Evolutionary conservation across 1,140 invertebrate species (phyloP).

Genomic region (Drosophila carrolli): DNA sequence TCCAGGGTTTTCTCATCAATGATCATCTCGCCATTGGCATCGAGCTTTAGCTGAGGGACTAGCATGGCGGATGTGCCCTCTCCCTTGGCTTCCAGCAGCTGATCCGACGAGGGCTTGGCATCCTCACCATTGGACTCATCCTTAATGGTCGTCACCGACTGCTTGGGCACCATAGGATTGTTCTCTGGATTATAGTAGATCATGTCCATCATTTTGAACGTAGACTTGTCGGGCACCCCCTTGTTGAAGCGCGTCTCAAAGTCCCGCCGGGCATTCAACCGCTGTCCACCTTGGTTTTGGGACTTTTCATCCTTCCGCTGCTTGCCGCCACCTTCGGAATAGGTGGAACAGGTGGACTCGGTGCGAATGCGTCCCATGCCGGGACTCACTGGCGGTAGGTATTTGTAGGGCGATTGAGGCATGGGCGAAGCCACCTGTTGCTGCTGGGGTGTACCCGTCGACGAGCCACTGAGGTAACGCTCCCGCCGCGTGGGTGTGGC

Average conservation of each 20-base stretch:
- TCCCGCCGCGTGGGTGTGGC: conserved; percentile 70
- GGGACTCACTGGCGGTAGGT: conserved; percentile 58
- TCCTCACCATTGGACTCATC: conserved; percentile 51
- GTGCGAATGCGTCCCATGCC: conserved; percentile 80
- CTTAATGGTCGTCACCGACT: conserved; percentile 68
- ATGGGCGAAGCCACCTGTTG: conserved; percentile 56
- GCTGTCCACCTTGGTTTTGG: conserved; percentile 54
- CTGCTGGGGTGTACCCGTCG: conserved; percentile 49
- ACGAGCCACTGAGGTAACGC: conserved; percentile 69
- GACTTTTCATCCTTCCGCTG: conserved; percentile 58
- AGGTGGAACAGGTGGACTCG: conserved; percentile 84
- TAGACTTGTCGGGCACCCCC: conserved; percentile 87
- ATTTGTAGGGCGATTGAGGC: conserved; percentile 49
- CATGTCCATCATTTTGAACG: conserved; percentile 95
- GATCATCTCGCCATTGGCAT: conserved; percentile 93
- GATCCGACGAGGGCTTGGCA: conserved; percentile 51
- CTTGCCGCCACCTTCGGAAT: conserved; percentile 69
- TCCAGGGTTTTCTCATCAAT: conserved; percentile 94
- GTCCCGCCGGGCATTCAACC: conserved; percentile 85
- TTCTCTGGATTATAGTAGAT: conserved; percentile 94
- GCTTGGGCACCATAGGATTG: conserved; percentile 87
- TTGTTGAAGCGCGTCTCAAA: conserved; percentile 86
- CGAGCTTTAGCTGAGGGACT: conserved; percentile 94
- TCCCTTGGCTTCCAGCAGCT: conserved; percentile 35
- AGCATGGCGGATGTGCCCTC: conserved; percentile 84